phyloP scores from a whole-genome alignment of 1,140 invertebrate genomes.

The Zaprionus camerounensis region DNA sequence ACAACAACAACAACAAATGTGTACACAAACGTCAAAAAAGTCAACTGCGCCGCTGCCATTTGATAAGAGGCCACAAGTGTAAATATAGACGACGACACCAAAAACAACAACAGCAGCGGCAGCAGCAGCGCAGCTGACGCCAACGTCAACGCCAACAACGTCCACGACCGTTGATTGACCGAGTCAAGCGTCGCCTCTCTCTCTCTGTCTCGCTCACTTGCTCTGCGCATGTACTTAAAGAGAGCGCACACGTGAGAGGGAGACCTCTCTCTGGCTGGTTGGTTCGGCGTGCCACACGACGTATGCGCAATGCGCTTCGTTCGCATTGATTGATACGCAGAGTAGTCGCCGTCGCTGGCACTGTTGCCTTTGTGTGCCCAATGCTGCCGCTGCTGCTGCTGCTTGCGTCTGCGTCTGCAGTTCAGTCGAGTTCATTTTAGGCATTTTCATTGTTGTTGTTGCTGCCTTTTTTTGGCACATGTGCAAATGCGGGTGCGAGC shows the following conservation, averaged over 20 bases:
- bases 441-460: constrained; percentile 16
- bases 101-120: constrained; percentile 48
- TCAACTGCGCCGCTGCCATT: constrained; percentile 82
- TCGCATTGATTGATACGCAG: constrained; percentile 74
- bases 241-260: background rate
- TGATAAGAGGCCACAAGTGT: constrained; percentile 83
- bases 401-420: constrained; percentile 36
- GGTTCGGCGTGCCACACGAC: constrained; percentile 53
- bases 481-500: constrained; percentile 28
- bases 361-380: constrained; percentile 61
- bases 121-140: constrained; percentile 10
- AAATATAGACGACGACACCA: constrained; percentile 77
- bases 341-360: constrained; percentile 36
- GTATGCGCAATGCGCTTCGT: constrained; percentile 61
- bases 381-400: constrained; percentile 53
- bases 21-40: constrained; percentile 82
- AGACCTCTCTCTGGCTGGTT: background rate
- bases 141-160: constrained; percentile 50
- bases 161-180: constrained; percentile 75
- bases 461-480: constrained; percentile 39
- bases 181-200: constrained; percentile 46
- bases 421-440: constrained; percentile 71
- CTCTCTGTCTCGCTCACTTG: constrained; percentile 2
- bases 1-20: constrained; percentile 56
- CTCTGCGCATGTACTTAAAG: constrained; percentile 33